Evolutionary conservation across 1,140 invertebrate species (phyloP), one percentile per base, ranked within the genome.

Genomic region (Brachionus rotundiformis): DNA sequence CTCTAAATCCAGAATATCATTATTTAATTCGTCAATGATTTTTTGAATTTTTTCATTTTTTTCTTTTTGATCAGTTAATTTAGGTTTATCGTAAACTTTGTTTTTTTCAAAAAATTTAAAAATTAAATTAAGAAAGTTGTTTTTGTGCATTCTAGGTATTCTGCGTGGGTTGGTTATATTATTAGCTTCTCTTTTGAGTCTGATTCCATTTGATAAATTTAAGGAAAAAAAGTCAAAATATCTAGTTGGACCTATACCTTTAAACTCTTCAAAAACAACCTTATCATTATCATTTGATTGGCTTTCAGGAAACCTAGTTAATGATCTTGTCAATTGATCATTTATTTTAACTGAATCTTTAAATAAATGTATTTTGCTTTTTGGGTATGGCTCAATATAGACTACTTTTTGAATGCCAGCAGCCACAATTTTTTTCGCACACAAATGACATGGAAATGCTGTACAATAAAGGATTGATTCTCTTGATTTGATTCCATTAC

Each of bases 361-460:
- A 54, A 54, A 54, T 54, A 54, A 19, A 54, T 54, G 23, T 19
- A 54, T 19, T 54, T 54, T 54, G 49, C 49, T 54, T 54, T 54
- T 54, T 25, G 49, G 49, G n/a, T 54, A 54, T 25, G 49, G 49
- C n/a, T 54, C 49, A 54, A 54, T 54, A 8, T 54, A 54, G 23
- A 54, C 16, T 4, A 54, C 49, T 54, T 54, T 54, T 54, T 54
- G 6, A 54, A 54, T 54, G 2, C 49, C 49, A 54, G 49, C 3
- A 25, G 49, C 49, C 3, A 54, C n/a, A 13, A 54, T 54, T 19
- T 54, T 54, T 8, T 54, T 54, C 3, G n/a, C 7, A 54, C 49
- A 54, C 8, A 54, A 54, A 54, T 54, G 49, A 54, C 49, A 54
- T 54, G 49, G 49, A 54, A 54, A 54, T 54, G 23, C 49, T 54